Conservation (phyloP, 2,888 invertebrate species). For the Drosophila birchii region DNA sequence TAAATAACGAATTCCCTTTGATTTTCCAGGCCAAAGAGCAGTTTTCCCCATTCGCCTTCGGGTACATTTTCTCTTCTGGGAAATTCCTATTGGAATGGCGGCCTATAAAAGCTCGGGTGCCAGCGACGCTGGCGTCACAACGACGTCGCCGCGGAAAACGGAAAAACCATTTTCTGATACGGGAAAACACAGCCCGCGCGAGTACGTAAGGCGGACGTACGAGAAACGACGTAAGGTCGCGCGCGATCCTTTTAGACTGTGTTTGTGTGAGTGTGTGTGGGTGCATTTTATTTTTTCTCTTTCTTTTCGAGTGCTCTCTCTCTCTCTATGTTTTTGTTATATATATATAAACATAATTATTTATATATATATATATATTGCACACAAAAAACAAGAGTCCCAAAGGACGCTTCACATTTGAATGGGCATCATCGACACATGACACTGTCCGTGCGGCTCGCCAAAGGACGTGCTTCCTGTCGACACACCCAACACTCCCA, state of each 20-base stretch:
- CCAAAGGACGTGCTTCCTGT: slow-evolving; percentile 20
- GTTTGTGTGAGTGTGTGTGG: not conserved
- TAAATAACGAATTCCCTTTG: slow-evolving; percentile 33
- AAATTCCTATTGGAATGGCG: slow-evolving; percentile 7
- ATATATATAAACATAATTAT: not conserved
- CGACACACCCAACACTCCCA: not conserved
- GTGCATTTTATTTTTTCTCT: not conserved
- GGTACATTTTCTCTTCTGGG: slow-evolving; percentile 29
- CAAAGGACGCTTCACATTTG: slow-evolving; percentile 33
- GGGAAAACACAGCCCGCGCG: slow-evolving; percentile 14
- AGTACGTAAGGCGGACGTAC: slow-evolving; percentile 11
- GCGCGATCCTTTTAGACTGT: slow-evolving; percentile 16
- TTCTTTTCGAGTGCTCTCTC: not conserved
- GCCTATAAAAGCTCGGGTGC: slow-evolving; percentile 59
- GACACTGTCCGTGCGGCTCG: slow-evolving; percentile 19
- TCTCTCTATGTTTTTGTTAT: not conserved
- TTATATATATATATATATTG: not conserved
- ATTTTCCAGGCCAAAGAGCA: slow-evolving; percentile 9
- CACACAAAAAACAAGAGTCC: slow-evolving; percentile 18
- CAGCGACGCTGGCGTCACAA: slow-evolving; percentile 49
- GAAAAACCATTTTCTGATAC: slow-evolving; percentile 1
- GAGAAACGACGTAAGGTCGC: slow-evolving; percentile 7
- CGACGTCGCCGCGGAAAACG: slow-evolving; percentile 34
- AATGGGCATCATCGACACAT: slow-evolving; percentile 33
- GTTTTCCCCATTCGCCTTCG: slow-evolving; percentile 12